Conservation (phyloP, 2,797 vertebrate species). For the Yasuhikotakia modesta region DNA sequence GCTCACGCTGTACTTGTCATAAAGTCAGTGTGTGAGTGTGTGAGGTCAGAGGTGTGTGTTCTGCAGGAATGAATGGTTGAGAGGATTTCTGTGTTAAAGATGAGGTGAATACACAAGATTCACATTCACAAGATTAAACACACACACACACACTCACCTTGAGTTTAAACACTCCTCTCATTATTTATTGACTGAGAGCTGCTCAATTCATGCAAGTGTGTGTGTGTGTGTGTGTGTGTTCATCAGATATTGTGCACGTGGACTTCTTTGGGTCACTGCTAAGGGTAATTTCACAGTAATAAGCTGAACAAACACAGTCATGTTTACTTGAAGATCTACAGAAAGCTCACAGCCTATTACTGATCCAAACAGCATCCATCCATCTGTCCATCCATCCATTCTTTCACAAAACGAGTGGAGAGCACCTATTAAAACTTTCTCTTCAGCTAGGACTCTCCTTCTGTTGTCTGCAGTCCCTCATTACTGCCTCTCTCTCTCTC, state of each 20-base stretch:
- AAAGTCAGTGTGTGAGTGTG: too few species aligned
- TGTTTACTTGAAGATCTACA: constrained; percentile 65
- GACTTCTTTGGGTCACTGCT: constrained; percentile 23
- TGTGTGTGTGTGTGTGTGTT: neutral
- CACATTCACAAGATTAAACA: too few species aligned
- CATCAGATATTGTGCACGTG: constrained; percentile 3
- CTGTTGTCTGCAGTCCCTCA: constrained; percentile 57
- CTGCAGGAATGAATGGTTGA: too few species aligned
- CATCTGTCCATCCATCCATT: neutral
- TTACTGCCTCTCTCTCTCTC: constrained; percentile 12
- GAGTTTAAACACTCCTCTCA: constrained; percentile 30
- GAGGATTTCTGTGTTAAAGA: too few species aligned
- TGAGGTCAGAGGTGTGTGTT: too few species aligned
- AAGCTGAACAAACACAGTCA: constrained; percentile 67
- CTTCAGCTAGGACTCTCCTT: constrained; percentile 59
- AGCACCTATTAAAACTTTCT: constrained; percentile 56
- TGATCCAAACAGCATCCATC: constrained; percentile 37
- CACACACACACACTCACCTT: too few species aligned
- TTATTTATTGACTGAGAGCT: constrained; percentile 34
- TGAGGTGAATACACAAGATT: too few species aligned
- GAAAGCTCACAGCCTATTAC: constrained; percentile 61
- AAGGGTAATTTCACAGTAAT: constrained; percentile 65
- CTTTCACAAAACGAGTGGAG: constrained; percentile 57
- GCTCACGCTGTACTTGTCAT: too few species aligned
- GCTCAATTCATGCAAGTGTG: constrained; percentile 2